A percentile compares a stretch with the other conserved stretches of the same genome.
These are phyloP conservation scores for Gymnocypris eckloni DNA, from an alignment of 2,797 vertebrate genomes.

Conservation along the genomic window DNA sequence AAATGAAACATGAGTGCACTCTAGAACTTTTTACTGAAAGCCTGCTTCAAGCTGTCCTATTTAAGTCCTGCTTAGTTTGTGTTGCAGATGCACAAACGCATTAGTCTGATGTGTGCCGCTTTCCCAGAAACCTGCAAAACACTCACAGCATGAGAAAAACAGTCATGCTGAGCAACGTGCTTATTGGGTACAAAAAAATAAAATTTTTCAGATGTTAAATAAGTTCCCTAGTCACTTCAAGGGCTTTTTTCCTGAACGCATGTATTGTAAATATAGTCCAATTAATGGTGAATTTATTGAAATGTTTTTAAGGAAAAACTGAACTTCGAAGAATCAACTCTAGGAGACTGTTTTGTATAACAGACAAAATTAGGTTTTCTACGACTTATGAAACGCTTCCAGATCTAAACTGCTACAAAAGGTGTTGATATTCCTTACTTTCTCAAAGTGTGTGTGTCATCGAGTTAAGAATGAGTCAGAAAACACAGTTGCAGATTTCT, in stretches of 20 bases:
- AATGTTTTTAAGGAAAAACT: neutral
- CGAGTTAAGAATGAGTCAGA: neutral
- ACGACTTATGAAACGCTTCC: neutral
- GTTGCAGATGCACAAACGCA: conserved; percentile 32
- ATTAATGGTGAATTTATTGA: neutral
- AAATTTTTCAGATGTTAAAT: neutral
- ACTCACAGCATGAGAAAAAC: conserved; percentile 34
- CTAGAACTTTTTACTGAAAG: neutral
- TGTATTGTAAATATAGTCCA: conserved; percentile 3
- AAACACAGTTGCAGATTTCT: conserved; percentile 5
- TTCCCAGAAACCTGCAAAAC: conserved; percentile 15
- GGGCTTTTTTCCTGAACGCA: neutral
- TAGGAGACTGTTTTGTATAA: neutral
- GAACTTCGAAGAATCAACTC: neutral
- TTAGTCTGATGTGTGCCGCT: conserved; percentile 28
- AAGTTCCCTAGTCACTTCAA: neutral
- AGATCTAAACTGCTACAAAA: neutral
- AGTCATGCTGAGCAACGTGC: conserved; percentile 12
- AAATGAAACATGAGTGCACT: neutral
- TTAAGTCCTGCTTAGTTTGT: conserved; percentile 11
- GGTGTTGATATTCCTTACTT: neutral
- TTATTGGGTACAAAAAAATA: conserved; percentile 18
- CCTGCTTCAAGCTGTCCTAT: conserved; percentile 5
- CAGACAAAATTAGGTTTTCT: neutral
- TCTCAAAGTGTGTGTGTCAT: neutral